These are phyloP conservation scores for Drosophila pseudotakahashii DNA, from an alignment of 2,888 invertebrate genomes.

Conservation along the genomic window DNA sequence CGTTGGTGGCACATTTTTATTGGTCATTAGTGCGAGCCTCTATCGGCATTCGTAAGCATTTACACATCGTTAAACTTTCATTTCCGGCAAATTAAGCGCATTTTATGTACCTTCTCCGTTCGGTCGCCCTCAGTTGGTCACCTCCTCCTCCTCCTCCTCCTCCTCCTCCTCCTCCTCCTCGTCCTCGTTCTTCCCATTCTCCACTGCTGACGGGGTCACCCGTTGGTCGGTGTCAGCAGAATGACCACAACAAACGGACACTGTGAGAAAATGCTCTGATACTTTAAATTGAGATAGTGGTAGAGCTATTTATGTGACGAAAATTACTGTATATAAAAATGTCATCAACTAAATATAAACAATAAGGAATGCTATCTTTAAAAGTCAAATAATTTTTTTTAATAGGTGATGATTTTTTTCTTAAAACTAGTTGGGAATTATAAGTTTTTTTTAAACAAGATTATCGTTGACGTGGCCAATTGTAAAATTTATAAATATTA, in stretches of 20 bases:
- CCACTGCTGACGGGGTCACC: constrained; percentile 34
- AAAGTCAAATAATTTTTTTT: too few species aligned
- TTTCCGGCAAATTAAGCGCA: constrained; percentile 80
- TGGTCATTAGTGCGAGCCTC: constrained; percentile 76
- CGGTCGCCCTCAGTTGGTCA: constrained; percentile 11
- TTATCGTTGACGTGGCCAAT: too few species aligned
- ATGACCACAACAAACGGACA: constrained; percentile 44
- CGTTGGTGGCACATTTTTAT: constrained; percentile 70
- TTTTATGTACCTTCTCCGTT: constrained; percentile 59
- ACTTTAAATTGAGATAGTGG: too few species aligned
- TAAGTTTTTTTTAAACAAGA: too few species aligned
- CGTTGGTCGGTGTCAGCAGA: constrained; percentile 70
- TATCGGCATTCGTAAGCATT: constrained; percentile 79
- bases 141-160: background rate
- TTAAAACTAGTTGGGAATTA: too few species aligned
- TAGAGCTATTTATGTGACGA: too few species aligned
- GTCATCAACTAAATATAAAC: too few species aligned
- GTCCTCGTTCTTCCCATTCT: constrained; percentile 1
- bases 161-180: background rate
- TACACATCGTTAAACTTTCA: constrained; percentile 80
- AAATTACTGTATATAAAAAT: too few species aligned
- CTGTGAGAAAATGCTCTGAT: background rate
- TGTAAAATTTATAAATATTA: too few species aligned
- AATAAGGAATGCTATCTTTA: too few species aligned
- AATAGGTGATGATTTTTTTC: too few species aligned